Base-by-base conservation (phyloP, 1,140 invertebrate genomes). In the Brachionus angularis region DNA sequence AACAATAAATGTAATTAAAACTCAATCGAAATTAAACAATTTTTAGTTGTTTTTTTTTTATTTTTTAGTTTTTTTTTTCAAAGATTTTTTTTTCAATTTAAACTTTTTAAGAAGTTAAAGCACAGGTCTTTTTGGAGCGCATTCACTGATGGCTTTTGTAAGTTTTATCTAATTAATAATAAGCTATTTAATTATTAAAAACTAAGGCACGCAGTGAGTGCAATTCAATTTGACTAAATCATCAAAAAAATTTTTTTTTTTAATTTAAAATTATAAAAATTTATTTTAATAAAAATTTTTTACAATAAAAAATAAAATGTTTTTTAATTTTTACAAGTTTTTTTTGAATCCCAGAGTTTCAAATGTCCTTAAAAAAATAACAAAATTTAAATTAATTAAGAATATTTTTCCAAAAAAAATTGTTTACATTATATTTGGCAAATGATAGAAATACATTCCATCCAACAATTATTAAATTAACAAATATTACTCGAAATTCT, bases 401-500 rank as follows among this genome's bases (percentile, higher is more conserved):
- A n/a, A n/a, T n/a, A n/a, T n/a, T n/a, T n/a, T n/a, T n/a, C n/a
- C n/a, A n/a, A n/a, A n/a, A n/a, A n/a, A n/a, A n/a, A n/a, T n/a
- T n/a, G n/a, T n/a, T n/a, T n/a, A n/a, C n/a, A 50, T 71, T 69
- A 62, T 75, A 71, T 74, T 75, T 75, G 7, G 73, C 46, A 52
- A 72, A 75, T 0, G 74, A 74, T 16, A 75, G 62, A 50, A 75
- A 75, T 7, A 53, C n/a, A 50, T 75, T 71, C 74, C 74, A 75
- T 21, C 64, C 27, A 3, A 72, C 49, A 7, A 74, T 33, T 14
- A 71, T 55, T 7, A 34, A 16, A 64, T 61, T 71, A 10, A 75
- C 74, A 52, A 73, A 75, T 1, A 75, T 14, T 5, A 75, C 74
- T 14, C 74, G 50, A 21, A 74, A 69, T 14, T 74, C 67, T 25